Percentiles rank a stretch among this genome's conserved stretches.
phyloP scores from a whole-genome alignment of 2,113 vertebrate species.

The Cathartes aura region DNA sequence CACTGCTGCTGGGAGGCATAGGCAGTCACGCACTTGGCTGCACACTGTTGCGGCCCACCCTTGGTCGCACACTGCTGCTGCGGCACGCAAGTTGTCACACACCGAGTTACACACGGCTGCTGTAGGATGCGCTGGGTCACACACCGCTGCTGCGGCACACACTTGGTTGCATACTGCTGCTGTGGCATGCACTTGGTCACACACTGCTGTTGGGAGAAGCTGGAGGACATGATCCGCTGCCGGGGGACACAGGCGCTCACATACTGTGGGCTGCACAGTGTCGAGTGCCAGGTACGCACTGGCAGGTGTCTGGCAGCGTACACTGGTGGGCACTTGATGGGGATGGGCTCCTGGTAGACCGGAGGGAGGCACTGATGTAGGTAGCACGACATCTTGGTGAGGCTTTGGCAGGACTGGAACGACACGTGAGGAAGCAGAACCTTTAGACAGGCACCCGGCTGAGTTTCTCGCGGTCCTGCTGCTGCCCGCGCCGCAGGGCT shows the following conservation, averaged over 20 bases:
- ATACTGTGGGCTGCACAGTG: background rate
- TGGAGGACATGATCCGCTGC: background rate
- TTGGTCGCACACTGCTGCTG: background rate
- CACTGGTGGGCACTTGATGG: background rate
- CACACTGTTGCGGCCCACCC: background rate
- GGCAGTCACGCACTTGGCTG: background rate
- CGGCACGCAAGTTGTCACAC: background rate
- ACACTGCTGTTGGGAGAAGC: background rate
- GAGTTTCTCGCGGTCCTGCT: fast-evolving
- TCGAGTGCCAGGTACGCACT: background rate
- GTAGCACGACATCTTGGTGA: conserved; percentile 3
- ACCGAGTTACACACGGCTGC: background rate
- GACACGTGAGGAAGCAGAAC: background rate
- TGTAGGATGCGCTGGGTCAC: background rate
- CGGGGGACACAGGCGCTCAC: background rate
- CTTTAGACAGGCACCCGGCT: fast-evolving
- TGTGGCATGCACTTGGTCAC: background rate
- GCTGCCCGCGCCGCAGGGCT: fast-evolving
- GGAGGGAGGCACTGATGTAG: background rate
- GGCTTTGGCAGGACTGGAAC: background rate
- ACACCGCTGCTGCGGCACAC: background rate
- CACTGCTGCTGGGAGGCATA: background rate
- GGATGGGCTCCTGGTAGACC: background rate
- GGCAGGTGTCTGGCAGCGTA: fast-evolving
- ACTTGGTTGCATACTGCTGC: background rate